These are phyloP conservation scores for Camelus bactrianus DNA, from an alignment of 2,113 vertebrate species.

Conservation along the genomic window DNA sequence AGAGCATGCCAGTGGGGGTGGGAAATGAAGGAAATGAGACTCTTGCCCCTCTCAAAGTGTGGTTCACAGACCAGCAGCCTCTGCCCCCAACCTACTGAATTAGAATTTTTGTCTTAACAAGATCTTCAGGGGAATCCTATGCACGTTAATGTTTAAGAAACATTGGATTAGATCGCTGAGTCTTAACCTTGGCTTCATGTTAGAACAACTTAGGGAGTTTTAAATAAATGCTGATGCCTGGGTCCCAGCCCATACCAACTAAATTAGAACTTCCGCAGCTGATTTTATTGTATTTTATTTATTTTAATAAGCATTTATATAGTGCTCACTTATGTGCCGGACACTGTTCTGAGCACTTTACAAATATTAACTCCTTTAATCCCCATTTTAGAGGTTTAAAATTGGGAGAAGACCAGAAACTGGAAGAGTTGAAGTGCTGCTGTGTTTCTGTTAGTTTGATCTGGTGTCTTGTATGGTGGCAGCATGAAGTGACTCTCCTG, in stretches of 20 bases:
- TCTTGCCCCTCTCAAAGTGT: background rate
- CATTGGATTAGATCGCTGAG: too few relatives aligned
- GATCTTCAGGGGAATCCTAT: background rate
- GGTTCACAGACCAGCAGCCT: background rate
- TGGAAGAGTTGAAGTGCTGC: background rate
- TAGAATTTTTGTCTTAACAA: background rate
- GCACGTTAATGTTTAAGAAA: too few relatives aligned
- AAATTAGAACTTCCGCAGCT: background rate
- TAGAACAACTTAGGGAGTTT: too few relatives aligned
- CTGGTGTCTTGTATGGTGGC: background rate
- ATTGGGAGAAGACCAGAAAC: background rate
- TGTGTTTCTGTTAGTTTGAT: background rate
- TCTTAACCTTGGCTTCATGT: too few relatives aligned
- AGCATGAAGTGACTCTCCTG: background rate
- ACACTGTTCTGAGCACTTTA: background rate
- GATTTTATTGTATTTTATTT: background rate
- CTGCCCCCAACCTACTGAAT: background rate
- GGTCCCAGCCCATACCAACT: background rate
- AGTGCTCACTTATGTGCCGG: background rate
- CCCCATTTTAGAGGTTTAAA: background rate
- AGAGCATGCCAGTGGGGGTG: too few relatives aligned
- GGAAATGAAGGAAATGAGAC: background rate
- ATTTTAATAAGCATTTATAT: slow-evolving; percentile 24
- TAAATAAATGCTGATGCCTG: too few relatives aligned
- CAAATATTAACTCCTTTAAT: background rate